Base-by-base conservation (phyloP, 2,797 vertebrate genomes). In the Channa striata region DNA sequence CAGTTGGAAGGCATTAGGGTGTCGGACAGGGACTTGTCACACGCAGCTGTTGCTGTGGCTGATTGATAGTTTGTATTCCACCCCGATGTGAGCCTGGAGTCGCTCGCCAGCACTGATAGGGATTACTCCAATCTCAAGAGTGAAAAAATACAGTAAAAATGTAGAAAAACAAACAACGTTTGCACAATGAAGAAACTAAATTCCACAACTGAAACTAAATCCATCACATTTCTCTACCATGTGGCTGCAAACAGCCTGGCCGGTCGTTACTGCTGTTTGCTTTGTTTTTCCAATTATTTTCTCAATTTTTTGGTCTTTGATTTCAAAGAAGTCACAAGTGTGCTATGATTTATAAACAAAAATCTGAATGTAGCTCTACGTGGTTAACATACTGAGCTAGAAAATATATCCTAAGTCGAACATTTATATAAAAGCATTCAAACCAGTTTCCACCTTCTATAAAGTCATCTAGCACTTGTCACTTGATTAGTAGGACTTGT, bases 61-160 rank as follows among this genome's bases (percentile, higher is more conserved):
- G 96, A 99, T 96, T 96, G 95, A 99, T 97, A 94, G 96, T 97
- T 95, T 95, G 94, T 94, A 93, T 94, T 96, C 91, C 92, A 94
- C 91, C 86, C 92, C 91, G 77, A 89, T 74, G 87, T 93, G 91
- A 93, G 87, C 43, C 77, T 70, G 78, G 71, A 87, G 81, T 63
- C 63, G 39, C 77, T 33, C 10, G 65, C 74, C 80, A 59, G 54
- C 16, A 77, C 62, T 59, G 30, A 74, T 51, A 74, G 68, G 77
- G 83, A 78, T 82, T 63, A 52, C 72, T 70, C 67, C 56, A 61
- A 78, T 82, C 69, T 65, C 19, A 65, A 79, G 73, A 68, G 42
- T 14, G 42, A 43, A 72, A 43, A 48, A 48, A 47, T 33, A 67
- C 43, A 46, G 57, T 48, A 52, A 59, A 66, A 67, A 59, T 34